These are phyloP conservation scores for Diloba caeruleocephala DNA, from an alignment of 2,888 invertebrate species.

Conservation along the genomic window DNA sequence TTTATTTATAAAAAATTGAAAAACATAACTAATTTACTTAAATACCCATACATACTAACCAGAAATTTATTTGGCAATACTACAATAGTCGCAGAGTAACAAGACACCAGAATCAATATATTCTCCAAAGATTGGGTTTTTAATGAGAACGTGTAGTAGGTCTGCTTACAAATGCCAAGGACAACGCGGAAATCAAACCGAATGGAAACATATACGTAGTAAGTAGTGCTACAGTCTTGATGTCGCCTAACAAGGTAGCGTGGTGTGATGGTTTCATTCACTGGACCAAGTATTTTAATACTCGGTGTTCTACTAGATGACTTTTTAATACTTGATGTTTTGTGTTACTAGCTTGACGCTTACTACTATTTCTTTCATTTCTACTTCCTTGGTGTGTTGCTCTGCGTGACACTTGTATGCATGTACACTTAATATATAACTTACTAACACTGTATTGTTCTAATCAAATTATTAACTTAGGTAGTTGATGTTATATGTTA, in stretches of 20 bases:
- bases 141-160: conserved; percentile 69
- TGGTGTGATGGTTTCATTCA: conserved; percentile 83
- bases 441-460: conserved; percentile 62
- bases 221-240: conserved; percentile 76
- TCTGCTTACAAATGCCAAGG: conserved; percentile 72
- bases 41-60: conserved; percentile 80
- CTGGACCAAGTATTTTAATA: conserved; percentile 56
- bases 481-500: conserved; percentile 33
- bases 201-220: conserved; percentile 70
- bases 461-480: conserved; percentile 43
- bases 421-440: conserved; percentile 62
- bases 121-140: conserved; percentile 85
- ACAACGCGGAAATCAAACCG: conserved; percentile 63
- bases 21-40: conserved; percentile 62
- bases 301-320: conserved; percentile 50
- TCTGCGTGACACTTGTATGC: conserved; percentile 75
- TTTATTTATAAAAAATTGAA: conserved; percentile 65
- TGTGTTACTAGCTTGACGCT: conserved; percentile 72
- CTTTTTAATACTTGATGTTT: conserved; percentile 56
- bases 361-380: conserved; percentile 66
- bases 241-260: conserved; percentile 82
- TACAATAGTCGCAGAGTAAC: conserved; percentile 79
- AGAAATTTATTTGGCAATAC: conserved; percentile 78
- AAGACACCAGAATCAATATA: conserved; percentile 75
- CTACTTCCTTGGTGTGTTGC: conserved; percentile 79